Evolutionary conservation across 2,888 invertebrate genomes (phyloP), one percentile per base, ranked within the genome.

Genomic region (Drosophila mulleri): DNA sequence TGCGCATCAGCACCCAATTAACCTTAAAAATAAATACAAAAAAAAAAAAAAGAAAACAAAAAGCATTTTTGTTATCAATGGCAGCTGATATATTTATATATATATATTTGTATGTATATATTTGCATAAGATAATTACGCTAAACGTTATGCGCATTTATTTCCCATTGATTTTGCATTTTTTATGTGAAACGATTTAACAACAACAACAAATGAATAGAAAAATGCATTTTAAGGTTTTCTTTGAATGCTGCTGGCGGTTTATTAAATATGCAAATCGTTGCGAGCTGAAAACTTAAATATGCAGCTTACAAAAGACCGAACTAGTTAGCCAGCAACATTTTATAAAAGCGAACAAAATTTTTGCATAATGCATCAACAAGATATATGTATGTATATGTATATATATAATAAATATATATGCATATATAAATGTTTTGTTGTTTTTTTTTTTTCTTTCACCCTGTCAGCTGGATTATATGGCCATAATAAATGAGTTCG

Each of bases 91-190:
- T 29, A 59, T 44, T 14, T 2, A 37, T 42, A 47, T 63, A 16
- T 35, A 37, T 37, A 53, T 75, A 20, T 65, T 39, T 32, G 12
- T 12, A n/a, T 59, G 52, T 62, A n/a, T 59, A 54, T 62, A 72
- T 80, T 75, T 67, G 52, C 65, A 69, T 67, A 64, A 66, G 69
- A 67, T 83, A 82, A 88, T 88, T 88, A 85, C 83, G 75, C 83
- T 83, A 83, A 83, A 80, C 83, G 83, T 75, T 85, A 73, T 85
- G 78, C 75, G 75, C 86, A 80, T 88, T 88, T 85, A 79, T 80
- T 88, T 78, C 41, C 64, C 62, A 63, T 73, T 69, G 79, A 76
- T 80, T 83, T 86, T 72, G 72, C 80, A 80, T 80, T 65, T 82
- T 68, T 23, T 58, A 66, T 82, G 52, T 60, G 45, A 54, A 45